Evolutionary conservation across 2,113 vertebrate genomes (phyloP).

Genomic region (Myotis davidii): DNA sequence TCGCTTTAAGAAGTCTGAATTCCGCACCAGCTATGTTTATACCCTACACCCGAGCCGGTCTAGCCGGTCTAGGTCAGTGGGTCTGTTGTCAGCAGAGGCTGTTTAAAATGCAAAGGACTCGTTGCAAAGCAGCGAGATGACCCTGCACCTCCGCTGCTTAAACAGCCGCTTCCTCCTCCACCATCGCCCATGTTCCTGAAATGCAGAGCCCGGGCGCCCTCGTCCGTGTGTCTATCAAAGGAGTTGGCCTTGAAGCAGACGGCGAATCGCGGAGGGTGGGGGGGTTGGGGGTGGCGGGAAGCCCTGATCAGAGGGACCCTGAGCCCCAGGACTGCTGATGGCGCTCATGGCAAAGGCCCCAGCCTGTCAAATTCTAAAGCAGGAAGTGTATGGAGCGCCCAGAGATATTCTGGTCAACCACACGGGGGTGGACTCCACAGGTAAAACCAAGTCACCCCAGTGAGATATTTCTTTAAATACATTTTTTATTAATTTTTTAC

Average conservation of each 20-base stretch:
- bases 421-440: neutral
- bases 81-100: neutral
- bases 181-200: too few species aligned
- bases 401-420: neutral
- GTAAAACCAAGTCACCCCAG: neutral
- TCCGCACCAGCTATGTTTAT: neutral
- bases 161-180: too few species aligned
- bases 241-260: too few species aligned
- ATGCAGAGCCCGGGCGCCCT: too few species aligned
- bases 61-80: neutral
- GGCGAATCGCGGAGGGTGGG: too few species aligned
- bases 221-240: too few species aligned
- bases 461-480: too few species aligned
- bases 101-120: constrained; percentile 49
- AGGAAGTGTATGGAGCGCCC: neutral
- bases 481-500: too few species aligned
- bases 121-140: neutral
- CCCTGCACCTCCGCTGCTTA: too few species aligned
- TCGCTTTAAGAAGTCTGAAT: neutral
- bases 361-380: neutral
- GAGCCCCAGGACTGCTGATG: neutral
- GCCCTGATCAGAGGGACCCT: neutral
- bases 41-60: neutral
- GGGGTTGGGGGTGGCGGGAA: neutral
- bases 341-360: neutral